Evolutionary conservation across 2,797 vertebrate genomes (phyloP).

Genomic region (Phyllotis vaccarum): DNA sequence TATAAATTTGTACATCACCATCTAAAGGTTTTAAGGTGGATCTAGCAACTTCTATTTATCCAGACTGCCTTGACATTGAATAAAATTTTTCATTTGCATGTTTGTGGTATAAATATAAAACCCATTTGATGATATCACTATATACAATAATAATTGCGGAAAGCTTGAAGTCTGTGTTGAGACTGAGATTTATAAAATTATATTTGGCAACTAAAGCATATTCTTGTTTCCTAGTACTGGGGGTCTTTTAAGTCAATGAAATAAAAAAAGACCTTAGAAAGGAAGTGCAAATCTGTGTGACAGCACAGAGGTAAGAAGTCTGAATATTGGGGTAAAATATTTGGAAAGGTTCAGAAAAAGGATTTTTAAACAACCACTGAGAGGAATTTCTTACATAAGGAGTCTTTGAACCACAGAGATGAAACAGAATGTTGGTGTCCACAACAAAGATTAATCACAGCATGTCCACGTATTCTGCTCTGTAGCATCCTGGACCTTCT

Average conservation of each 20-base stretch:
- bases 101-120: not conserved
- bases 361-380: not conserved
- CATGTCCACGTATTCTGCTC: not conserved
- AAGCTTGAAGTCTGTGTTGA: not conserved
- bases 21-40: not conserved
- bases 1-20: not conserved
- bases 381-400: not conserved
- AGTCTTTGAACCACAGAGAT: not conserved
- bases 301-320: not conserved
- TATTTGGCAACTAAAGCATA: not conserved
- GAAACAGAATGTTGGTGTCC: not conserved
- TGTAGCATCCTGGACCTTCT: not conserved
- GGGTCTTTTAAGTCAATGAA: not conserved
- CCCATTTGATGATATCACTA: not conserved
- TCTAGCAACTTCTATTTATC: not conserved
- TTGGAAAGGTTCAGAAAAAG: not conserved
- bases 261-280: not conserved
- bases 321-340: not conserved
- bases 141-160: not conserved
- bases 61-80: not conserved
- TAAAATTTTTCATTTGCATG: not conserved
- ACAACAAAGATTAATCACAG: not conserved
- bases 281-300: not conserved
- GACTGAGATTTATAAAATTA: not conserved
- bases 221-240: not conserved